Conservation (phyloP, 2,797 vertebrate species). For the Glyptemys insculpta region DNA sequence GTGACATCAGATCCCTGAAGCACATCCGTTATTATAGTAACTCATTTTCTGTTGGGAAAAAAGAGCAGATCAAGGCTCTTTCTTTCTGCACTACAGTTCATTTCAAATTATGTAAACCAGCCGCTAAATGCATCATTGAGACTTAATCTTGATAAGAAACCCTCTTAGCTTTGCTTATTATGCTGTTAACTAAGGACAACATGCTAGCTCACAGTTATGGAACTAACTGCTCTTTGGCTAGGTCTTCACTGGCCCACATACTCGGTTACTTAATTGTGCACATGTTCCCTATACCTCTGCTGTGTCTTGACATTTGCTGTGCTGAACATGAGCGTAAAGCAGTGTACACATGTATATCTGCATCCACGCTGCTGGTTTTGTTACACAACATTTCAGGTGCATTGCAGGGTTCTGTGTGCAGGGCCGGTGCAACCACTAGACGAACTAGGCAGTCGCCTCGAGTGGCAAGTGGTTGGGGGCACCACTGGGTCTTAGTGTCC, state of each 20-base stretch:
- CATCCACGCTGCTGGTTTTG: not conserved
- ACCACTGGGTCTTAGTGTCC: too few relatives aligned
- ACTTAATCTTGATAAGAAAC: not conserved
- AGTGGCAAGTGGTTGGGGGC: too few relatives aligned
- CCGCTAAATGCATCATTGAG: not conserved
- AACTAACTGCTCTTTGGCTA: not conserved
- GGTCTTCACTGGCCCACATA: not conserved
- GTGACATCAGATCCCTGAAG: slow-evolving; percentile 3
- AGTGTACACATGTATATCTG: too few relatives aligned
- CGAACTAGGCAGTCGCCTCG: too few relatives aligned
- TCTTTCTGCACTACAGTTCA: not conserved
- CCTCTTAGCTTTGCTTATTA: not conserved
- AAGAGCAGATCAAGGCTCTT: not conserved
- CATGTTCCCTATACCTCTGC: not conserved
- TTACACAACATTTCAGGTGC: not conserved
- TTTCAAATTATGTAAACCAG: not conserved
- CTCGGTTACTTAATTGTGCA: not conserved
- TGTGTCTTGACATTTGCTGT: too few relatives aligned
- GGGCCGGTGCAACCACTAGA: too few relatives aligned
- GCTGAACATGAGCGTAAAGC: too few relatives aligned
- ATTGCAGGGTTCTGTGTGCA: not conserved
- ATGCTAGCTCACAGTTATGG: not conserved
- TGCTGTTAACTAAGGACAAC: not conserved
- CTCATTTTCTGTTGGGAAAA: not conserved
- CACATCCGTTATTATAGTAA: not conserved